Conservation (phyloP, 2,888 invertebrate genomes). For the Limulus polyphemus region DNA sequence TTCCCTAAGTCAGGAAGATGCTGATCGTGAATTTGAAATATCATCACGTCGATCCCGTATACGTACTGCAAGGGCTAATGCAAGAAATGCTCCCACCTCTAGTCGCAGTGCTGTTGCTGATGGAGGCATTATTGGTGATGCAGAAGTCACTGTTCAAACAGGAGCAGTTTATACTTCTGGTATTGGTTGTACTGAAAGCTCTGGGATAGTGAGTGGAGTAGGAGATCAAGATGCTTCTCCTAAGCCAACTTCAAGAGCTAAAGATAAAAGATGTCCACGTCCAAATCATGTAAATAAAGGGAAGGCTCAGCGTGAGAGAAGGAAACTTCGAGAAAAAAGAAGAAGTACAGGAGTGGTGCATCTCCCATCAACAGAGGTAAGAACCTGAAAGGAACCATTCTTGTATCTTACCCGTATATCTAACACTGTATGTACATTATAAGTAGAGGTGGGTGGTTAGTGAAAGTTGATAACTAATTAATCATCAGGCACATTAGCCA, state of each 20-base stretch:
- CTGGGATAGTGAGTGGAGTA: background rate
- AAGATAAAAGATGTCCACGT: slow-evolving; percentile 37
- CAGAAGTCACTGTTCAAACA: no score
- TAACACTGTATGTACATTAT: no score
- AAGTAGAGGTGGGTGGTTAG: no score
- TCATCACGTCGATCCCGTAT: slow-evolving; percentile 44
- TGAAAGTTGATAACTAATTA: no score
- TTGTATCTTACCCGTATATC: no score
- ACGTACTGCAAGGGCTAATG: slow-evolving; percentile 42
- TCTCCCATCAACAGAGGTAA: slow-evolving; percentile 47
- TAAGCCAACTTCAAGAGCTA: slow-evolving; percentile 37
- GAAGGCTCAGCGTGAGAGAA: slow-evolving; percentile 45
- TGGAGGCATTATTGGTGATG: no score
- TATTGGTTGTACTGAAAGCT: no score
- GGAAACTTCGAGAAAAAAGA: slow-evolving; percentile 47
- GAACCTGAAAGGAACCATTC: no score
- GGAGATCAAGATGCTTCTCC: slow-evolving; percentile 38
- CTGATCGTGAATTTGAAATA: slow-evolving; percentile 45
- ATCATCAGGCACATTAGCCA: no score
- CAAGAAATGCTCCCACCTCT: slow-evolving; percentile 30
- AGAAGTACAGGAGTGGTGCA: slow-evolving; percentile 49
- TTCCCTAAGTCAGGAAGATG: slow-evolving; percentile 48
- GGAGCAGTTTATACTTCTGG: no score
- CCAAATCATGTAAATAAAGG: slow-evolving; percentile 45
- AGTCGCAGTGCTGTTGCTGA: background rate